These are phyloP conservation scores for Furcifer pardalis DNA, from an alignment of 2,797 vertebrate species.

Conservation along the genomic window DNA sequence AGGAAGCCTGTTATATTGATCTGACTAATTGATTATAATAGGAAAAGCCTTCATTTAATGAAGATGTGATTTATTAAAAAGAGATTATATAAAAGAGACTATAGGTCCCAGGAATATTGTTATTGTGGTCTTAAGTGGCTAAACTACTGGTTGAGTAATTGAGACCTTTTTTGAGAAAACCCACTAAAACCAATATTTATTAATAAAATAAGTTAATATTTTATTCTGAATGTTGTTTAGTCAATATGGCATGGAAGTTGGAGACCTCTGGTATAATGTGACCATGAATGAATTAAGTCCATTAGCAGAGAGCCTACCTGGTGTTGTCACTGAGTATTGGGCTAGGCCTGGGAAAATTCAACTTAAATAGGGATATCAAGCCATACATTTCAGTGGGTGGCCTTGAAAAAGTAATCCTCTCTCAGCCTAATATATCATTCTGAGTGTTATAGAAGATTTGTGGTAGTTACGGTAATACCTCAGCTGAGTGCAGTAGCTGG, in stretches of 20 bases:
- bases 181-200: neutral
- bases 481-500: no score
- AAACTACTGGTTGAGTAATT: neutral
- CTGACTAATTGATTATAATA: neutral
- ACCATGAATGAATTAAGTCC: neutral
- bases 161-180: neutral
- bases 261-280: no score
- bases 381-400: no score
- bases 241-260: no score
- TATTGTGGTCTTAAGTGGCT: neutral
- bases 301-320: neutral
- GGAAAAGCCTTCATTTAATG: neutral
- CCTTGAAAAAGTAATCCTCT: neutral
- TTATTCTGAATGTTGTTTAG: neutral
- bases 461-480: no score
- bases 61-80: neutral
- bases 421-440: neutral
- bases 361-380: no score
- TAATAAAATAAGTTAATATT: neutral
- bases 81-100: neutral
- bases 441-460: neutral
- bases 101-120: neutral
- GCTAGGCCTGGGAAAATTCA: no score
- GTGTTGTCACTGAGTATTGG: no score
- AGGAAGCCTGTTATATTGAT: neutral